A percentile compares a stretch with the other conserved stretches of the same genome.
Evolutionary conservation across 2,797 vertebrate species (phyloP).

Genomic region (Phoebastria nigripes): DNA sequence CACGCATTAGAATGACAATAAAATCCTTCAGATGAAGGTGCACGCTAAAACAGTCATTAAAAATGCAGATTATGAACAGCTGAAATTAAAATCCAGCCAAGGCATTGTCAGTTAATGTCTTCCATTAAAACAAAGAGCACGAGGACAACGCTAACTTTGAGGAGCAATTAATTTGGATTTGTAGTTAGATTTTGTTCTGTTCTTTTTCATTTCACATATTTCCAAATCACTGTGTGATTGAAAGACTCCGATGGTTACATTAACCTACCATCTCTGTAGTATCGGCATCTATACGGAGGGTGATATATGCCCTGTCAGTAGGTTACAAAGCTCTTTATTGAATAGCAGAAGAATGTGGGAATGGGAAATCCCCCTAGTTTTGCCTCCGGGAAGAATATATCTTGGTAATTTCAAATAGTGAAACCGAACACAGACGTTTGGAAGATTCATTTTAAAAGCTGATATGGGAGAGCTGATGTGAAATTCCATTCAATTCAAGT

Average conservation of each 20-base stretch:
- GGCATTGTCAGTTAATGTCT: neutral
- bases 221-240: neutral
- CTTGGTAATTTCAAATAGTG: neutral
- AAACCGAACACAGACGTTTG: neutral
- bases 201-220: neutral
- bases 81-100: neutral
- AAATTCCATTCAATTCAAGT: neutral
- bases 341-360: slow-evolving; percentile 12
- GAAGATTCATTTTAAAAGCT: neutral
- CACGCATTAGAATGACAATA: neutral
- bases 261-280: neutral
- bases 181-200: neutral
- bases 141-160: neutral
- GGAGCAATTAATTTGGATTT: neutral
- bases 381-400: neutral
- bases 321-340: neutral
- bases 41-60: neutral
- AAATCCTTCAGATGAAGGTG: neutral
- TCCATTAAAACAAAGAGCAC: neutral
- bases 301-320: neutral
- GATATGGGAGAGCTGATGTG: neutral
- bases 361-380: slow-evolving; percentile 1
- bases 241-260: neutral
- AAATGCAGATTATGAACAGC: neutral
- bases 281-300: neutral